These are phyloP conservation scores for Pycnonotus jocosus DNA, from an alignment of 2,113 vertebrate genomes.

Conservation along the genomic window DNA sequence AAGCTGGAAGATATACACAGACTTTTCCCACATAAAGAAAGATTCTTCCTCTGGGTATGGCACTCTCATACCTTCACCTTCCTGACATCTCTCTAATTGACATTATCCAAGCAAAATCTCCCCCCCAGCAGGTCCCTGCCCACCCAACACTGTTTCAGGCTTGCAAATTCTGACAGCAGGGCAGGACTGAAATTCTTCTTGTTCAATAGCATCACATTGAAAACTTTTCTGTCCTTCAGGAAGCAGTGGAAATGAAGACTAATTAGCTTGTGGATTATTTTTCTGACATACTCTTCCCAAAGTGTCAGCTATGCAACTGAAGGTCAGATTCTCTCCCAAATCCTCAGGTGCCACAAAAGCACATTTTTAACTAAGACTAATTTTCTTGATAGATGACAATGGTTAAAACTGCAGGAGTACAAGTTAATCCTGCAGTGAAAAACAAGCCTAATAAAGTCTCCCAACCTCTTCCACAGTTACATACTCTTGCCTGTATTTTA, in stretches of 20 bases:
- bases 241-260: background rate
- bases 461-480: background rate
- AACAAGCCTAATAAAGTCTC: background rate
- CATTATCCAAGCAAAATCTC: background rate
- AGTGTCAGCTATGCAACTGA: background rate
- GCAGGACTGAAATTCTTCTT: background rate
- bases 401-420: background rate
- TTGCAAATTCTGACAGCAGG: rapidly evolving
- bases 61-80: background rate
- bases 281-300: background rate
- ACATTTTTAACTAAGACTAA: background rate
- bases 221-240: background rate
- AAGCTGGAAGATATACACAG: background rate
- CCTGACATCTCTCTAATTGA: background rate
- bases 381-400: background rate
- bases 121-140: background rate
- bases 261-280: background rate
- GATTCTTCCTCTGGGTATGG: background rate
- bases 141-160: background rate
- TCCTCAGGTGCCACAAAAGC: background rate
- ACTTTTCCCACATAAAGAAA: background rate
- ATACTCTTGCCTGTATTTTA: background rate
- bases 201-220: background rate
- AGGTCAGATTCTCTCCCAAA: background rate
- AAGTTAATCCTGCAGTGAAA: background rate